A percentile compares a stretch with the other conserved stretches of the same genome.
Conservation (phyloP, 2,113 vertebrate genomes). For the Lates calcarifer region DNA sequence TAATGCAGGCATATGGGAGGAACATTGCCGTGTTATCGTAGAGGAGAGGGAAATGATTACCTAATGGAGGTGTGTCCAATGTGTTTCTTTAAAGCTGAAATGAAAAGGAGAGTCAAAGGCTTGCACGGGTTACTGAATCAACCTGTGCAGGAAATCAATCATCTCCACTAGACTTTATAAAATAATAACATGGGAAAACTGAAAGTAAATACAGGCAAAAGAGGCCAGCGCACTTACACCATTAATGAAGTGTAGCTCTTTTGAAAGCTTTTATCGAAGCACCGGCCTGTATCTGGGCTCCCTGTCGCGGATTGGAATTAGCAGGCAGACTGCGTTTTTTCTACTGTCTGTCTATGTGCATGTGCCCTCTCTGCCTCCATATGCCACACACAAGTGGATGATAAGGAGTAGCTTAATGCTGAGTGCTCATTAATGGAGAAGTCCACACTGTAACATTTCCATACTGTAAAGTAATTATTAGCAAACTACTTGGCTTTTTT, state of each 20-base stretch:
- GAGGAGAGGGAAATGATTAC: slow-evolving; percentile 63
- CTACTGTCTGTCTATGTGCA: not conserved
- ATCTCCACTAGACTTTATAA: slow-evolving; percentile 59
- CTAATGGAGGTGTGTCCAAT: slow-evolving; percentile 74
- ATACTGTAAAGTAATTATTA: not conserved
- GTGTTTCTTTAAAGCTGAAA: slow-evolving; percentile 69
- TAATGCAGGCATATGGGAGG: slow-evolving; percentile 73
- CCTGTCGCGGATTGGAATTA: slow-evolving; percentile 20
- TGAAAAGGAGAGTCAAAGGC: slow-evolving; percentile 63
- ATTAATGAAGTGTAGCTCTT: slow-evolving; percentile 63
- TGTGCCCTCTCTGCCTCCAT: slow-evolving; percentile 11
- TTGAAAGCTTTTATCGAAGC: slow-evolving; percentile 58
- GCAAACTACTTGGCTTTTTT: slow-evolving; percentile 8
- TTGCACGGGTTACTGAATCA: slow-evolving; percentile 53
- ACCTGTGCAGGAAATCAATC: slow-evolving; percentile 63
- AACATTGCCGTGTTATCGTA: slow-evolving; percentile 58
- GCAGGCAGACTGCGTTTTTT: slow-evolving; percentile 4
- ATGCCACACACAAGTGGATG: slow-evolving; percentile 24
- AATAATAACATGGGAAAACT: slow-evolving; percentile 63
- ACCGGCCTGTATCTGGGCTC: slow-evolving; percentile 1
- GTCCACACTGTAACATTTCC: slow-evolving; percentile 10
- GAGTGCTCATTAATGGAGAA: slow-evolving; percentile 39
- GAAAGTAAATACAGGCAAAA: slow-evolving; percentile 52
- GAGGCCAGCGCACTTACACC: slow-evolving; percentile 39
- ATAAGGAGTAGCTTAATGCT: slow-evolving; percentile 36